Percentiles rank a stretch among this genome's conserved stretches.
phyloP scores from a whole-genome alignment of 2,888 invertebrate species.

The Coecobrya sp. region DNA sequence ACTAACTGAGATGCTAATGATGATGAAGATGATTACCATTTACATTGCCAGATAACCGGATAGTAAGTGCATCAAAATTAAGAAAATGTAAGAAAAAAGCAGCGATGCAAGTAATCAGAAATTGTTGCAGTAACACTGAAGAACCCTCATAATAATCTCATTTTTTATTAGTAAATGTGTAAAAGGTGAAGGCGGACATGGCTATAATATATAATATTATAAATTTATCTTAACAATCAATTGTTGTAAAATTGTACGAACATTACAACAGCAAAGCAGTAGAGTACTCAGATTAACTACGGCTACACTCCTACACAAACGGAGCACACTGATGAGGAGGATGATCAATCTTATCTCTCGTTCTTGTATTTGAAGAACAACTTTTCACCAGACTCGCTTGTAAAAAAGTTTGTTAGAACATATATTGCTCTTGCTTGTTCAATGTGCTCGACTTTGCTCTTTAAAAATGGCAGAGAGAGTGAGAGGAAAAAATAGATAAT shows the following conservation, averaged over 20 bases:
- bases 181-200: slow-evolving; percentile 46
- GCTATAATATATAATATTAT: neutral
- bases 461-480: neutral
- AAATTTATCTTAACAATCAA: slow-evolving; percentile 51
- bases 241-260: slow-evolving; percentile 37
- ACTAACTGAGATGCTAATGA: neutral
- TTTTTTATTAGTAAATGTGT: slow-evolving; percentile 32
- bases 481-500: slow-evolving; percentile 3
- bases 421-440: slow-evolving; percentile 6
- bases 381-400: slow-evolving; percentile 12
- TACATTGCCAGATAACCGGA: slow-evolving; percentile 4
- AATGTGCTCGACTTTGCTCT: neutral
- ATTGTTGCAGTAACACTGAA: slow-evolving; percentile 61
- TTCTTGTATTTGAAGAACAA: slow-evolving; percentile 13
- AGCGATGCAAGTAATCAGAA: slow-evolving; percentile 54
- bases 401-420: slow-evolving; percentile 32
- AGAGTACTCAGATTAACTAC: neutral
- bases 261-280: neutral
- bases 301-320: neutral
- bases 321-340: neutral
- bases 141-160: neutral
- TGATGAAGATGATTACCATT: slow-evolving; percentile 1
- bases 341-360: slow-evolving; percentile 30
- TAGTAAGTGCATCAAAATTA: neutral
- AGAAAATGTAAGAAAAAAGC: slow-evolving; percentile 7